Base-by-base conservation (phyloP, 1,140 invertebrate species). In the Zeugodacus cucurbitae region DNA sequence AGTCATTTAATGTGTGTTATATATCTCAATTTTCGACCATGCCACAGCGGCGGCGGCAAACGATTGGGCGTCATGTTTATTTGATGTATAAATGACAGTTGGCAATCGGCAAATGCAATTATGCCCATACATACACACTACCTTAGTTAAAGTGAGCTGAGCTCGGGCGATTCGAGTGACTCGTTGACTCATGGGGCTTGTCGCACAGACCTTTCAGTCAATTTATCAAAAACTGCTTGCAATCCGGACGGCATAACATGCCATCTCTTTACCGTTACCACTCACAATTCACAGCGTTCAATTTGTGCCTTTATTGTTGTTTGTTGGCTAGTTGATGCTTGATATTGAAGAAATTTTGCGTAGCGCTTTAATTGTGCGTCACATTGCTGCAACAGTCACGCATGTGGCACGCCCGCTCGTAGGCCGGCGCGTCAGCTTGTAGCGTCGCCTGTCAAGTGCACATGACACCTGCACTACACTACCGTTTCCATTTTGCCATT, bases 141-240 rank as follows among this genome's bases (percentile, higher is more conserved):
- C 14, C 11, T 48, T 54, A 6, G 32, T 22, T 3, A 74, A 4
- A 0, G 29, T 29, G 48, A 54, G 62, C n/a, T 74, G 34, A 74
- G 14, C 10, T 26, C 26, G 17, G 4, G 14, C 67, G 32, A 74
- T 29, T 32, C n/a, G 48, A 20, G 48, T 54, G 48, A 17, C 14
- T 17, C 48, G 48, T 11, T 54, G 48, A 54, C 48, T 54, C 48
- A 54, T 54, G 14, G 14, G 14, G 37, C 17, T 41, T 20, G 14
- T 41, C 48, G 34, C 22, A 48, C 41, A 3, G 41, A 14, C 44
- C 44, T 82, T 82, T 82, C 74, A 82, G 74, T 82, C 74, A 82
- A 82, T 82, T 82, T 82, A 82, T 82, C 74, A 44, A 82, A 62
- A 82, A 29, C n/a, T 82, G 74, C 37, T 74, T 82, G 74, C 74